phyloP scores from a whole-genome alignment of 2,797 vertebrate species.

The Mormyrus hasselquistii region DNA sequence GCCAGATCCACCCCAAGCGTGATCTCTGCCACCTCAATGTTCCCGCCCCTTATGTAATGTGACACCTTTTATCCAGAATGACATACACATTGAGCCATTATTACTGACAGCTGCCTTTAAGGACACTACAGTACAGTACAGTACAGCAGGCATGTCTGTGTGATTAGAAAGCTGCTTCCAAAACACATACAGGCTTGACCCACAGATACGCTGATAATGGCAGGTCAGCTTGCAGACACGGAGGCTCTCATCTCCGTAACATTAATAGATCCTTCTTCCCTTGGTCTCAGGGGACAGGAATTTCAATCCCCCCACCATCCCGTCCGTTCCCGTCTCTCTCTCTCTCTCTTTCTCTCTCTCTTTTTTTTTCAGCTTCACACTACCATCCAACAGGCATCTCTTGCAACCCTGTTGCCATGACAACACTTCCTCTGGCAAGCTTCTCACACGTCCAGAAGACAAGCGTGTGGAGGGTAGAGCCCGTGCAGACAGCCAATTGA shows the following conservation, averaged over 20 bases:
- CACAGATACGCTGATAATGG: not conserved
- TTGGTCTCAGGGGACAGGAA: conserved; percentile 23
- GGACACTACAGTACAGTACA: not conserved
- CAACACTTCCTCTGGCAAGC: conserved; percentile 67
- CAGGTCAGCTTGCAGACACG: not conserved
- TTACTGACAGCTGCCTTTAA: not conserved
- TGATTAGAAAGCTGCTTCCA: not conserved
- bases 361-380: conserved; percentile 36
- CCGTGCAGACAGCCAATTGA: conserved; percentile 15
- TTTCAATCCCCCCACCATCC: conserved; percentile 40
- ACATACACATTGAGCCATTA: not conserved
- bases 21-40: not conserved
- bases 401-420: conserved; percentile 68
- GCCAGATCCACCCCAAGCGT: not conserved
- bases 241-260: conserved; percentile 34
- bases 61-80: not conserved
- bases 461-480: conserved; percentile 38
- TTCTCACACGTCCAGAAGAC: conserved; percentile 43
- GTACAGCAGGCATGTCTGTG: not conserved
- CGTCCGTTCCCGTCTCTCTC: not conserved
- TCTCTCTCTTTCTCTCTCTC: conserved; percentile 22
- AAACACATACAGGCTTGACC: not conserved
- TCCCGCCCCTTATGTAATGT: not conserved
- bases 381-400: conserved; percentile 18
- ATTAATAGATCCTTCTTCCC: conserved; percentile 33